Base-by-base conservation (phyloP, 2,113 vertebrate genomes). In the Amblyopsis rosae region DNA sequence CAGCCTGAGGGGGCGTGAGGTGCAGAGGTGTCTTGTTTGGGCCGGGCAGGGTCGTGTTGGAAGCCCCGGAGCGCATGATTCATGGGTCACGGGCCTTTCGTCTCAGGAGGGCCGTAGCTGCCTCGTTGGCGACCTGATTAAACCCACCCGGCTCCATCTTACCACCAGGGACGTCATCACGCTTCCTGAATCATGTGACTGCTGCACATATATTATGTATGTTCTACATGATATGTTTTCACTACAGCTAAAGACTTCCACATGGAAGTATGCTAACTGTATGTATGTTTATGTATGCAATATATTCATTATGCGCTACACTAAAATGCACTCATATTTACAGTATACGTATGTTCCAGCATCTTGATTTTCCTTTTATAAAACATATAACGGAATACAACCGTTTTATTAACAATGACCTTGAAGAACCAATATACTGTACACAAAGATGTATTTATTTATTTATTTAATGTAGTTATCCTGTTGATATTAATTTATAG, bases 51-150 rank as follows among this genome's bases (percentile, higher is more conserved):
- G 59, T 62, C 65, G 65, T 75, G 74, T 77, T 74, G 32, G 65
- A 70, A 70, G 76, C 71, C 67, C 69, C 1, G 19, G 69, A 70
- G 75, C 67, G 49, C 57, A 79, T 87, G 81, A 82, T 83, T 82
- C 78, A 19, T 63, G 86, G 81, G 82, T 84, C 79, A 82, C 15
- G n/a, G 19, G 74, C 69, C 64, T 82, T 74, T 75, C 0, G 26
- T 85, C 81, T 72, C 81, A 45, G 73, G 63, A 69, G 76, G 70
- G 61, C 49, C 62, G 35, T 72, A 73, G 76, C 77, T 80, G 80
- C 61, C 65, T 75, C 75, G 58, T 80, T 72, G 62, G 72, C 75
- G 82, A 72, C 65, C 70, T 50, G 62, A 74, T 67, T 69, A 59
- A 33, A 58, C 61, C 71, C 41, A 41, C 1, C 54, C 0, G 15